Base-by-base conservation (phyloP, 2,888 invertebrate species). In the Netelia virgata region DNA sequence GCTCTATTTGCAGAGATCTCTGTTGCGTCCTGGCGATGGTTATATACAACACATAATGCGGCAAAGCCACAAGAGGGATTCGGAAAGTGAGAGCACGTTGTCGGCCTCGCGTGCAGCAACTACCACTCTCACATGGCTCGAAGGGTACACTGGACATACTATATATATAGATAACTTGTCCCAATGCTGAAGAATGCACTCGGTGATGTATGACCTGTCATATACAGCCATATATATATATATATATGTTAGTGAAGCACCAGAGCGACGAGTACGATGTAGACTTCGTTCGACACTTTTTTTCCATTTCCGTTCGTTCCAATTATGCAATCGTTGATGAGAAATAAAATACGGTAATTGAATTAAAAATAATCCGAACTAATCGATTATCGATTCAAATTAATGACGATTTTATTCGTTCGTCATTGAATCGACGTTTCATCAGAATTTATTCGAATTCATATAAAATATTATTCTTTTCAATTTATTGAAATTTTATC, bases 41-140 rank as follows among this genome's bases (percentile, higher is more conserved):
- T 47, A 69, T 50, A 55, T 43, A 36, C 23, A 41, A 28, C 57
- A 23, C 36, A 55, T 77, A 61, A 77, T 83, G 61, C 73, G 77
- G 70, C 77, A 74, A 77, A 77, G 53, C 41, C 73, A 66, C 55
- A 75, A 75, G 47, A 68, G 66, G 66, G 16, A 47, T 66, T 66
- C 50, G 16, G 59, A 50, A 69, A 68, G 73, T 78, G 82, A 57
- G 63, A 64, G 61, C 76, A 73, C 77, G 73, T 68, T 47, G 77
- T 69, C 68, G 73, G 68, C 43, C 75, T 83, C 77, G 82, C 73
- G 77, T 78, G 82, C 68, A 23, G 68, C 82, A 47, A 64, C 23
- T 59, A 64, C 70, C 16, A 73, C 43, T 66, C 43, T 66, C 53
- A 28, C 23, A 14, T n/a, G 23, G 6, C 53, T 47, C 36, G 14